Base-by-base conservation (phyloP, 2,113 vertebrate species). In the Ailuropoda melanoleuca region DNA sequence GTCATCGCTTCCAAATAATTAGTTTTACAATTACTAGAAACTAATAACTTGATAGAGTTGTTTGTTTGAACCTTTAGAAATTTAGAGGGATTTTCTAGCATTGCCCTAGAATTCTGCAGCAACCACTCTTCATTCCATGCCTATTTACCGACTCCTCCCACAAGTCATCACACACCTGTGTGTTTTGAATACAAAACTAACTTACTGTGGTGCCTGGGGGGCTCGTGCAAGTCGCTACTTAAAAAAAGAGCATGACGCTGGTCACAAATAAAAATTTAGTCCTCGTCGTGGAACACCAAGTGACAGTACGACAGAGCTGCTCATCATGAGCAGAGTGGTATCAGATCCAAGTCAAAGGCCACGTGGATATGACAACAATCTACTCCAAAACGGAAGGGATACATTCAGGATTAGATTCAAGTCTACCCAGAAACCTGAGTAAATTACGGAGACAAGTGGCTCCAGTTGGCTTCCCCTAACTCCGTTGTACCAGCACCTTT, bases 241-340 rank as follows among this genome's bases (percentile, higher is more conserved):
- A 43, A 39, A 88, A 97, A 88, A 95, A 84, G 8, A 75, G 17
- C 56, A 81, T 12, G 12, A 75, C 11, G 2, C 13, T 56, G 10
- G 23, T 80, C 39, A 95, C 15, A 66, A 62, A 88, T 70, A 91
- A 95, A 95, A 75, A 88, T 93, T 53, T 34, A 56, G 56, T 81
- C 23, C 34, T 26, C 15, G 39, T 82, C 13, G 14, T 17, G 39
- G 64, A 88, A 75, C 53, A 87, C 18, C 6, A 77, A 82, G 34
- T 72, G 66, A 64, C 75, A 56, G 10, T 80, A 17, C 91, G 88
- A 75, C 15, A 80, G 29, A 93, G 68, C 18, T 39, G 31, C 21
- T 55, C 58, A 24, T 64, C 14, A 31, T 15, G 8, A 93, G 62
- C 48, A 43, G 11, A 89, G 46, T 55, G 39, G 58, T 78, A 15